These are phyloP conservation scores for Ostrea denselamellosa DNA, from an alignment of 1,140 invertebrate species.

Conservation along the genomic window DNA sequence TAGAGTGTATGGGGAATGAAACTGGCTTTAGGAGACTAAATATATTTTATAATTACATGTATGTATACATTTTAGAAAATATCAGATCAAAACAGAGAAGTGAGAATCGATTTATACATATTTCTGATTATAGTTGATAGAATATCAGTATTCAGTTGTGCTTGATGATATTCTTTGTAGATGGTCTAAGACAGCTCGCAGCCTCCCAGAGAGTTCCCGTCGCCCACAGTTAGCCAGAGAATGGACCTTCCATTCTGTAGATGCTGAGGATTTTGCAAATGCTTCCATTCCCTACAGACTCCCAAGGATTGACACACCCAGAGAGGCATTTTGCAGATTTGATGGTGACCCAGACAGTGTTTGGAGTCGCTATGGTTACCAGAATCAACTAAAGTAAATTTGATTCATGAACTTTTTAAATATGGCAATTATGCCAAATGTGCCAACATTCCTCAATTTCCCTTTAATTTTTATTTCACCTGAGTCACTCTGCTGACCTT, in stretches of 20 bases:
- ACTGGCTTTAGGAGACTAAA: no score
- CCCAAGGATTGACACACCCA: slow-evolving; percentile 54
- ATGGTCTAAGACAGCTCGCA: slow-evolving; percentile 57
- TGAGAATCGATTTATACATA: no score
- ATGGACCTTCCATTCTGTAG: slow-evolving; percentile 33
- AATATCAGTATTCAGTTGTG: not conserved
- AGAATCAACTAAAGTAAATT: slow-evolving; percentile 51
- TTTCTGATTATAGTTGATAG: no score
- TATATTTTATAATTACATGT: no score
- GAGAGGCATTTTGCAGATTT: slow-evolving; percentile 20
- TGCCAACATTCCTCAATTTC: no score
- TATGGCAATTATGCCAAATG: no score
- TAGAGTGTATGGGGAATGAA: no score
- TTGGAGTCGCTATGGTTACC: slow-evolving; percentile 63
- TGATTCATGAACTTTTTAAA: no score
- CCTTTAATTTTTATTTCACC: no score
- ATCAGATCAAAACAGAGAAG: no score
- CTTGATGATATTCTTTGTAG: slow-evolving; percentile 41
- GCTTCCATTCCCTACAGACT: slow-evolving; percentile 59
- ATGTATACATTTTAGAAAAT: no score
- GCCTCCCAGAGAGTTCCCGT: slow-evolving; percentile 13
- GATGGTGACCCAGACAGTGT: slow-evolving; percentile 51
- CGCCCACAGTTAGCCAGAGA: slow-evolving; percentile 42
- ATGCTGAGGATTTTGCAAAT: slow-evolving; percentile 27
- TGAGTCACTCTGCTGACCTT: no score